Conservation (phyloP, 2,113 vertebrate species). For the Talpa occidentalis region DNA sequence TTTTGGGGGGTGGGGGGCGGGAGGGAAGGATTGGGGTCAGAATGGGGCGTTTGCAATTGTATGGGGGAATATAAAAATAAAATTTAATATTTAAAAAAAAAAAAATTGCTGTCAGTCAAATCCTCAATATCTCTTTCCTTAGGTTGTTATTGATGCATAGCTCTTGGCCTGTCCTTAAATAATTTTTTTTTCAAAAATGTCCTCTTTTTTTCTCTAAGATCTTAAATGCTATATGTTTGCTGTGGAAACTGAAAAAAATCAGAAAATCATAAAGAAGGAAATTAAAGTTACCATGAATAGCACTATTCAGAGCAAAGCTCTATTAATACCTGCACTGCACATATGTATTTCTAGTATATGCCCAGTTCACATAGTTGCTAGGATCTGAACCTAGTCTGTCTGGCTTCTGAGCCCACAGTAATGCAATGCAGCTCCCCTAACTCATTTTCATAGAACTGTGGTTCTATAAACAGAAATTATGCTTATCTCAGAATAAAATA, state of each 20-base stretch:
- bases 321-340: background rate
- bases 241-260: background rate
- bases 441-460: too few species aligned
- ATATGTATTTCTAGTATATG: background rate
- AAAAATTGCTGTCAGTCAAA: constrained; percentile 20
- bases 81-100: too few species aligned
- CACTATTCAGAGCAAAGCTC: constrained; percentile 1
- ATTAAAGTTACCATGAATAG: background rate
- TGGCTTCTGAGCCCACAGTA: too few species aligned
- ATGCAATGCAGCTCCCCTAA: too few species aligned
- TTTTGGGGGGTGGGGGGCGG: too few species aligned
- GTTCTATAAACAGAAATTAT: too few species aligned
- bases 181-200: background rate
- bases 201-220: background rate
- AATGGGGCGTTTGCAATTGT: too few species aligned
- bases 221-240: background rate
- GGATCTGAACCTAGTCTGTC: too few species aligned
- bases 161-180: background rate
- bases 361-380: too few species aligned
- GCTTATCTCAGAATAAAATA: too few species aligned
- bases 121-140: constrained; percentile 21
- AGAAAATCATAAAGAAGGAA: constrained; percentile 31
- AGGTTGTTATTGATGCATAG: background rate
- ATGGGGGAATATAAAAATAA: too few species aligned
- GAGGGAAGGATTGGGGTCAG: too few species aligned